Base-by-base conservation (phyloP, 2,888 invertebrate genomes). In the Luperina testacea region DNA sequence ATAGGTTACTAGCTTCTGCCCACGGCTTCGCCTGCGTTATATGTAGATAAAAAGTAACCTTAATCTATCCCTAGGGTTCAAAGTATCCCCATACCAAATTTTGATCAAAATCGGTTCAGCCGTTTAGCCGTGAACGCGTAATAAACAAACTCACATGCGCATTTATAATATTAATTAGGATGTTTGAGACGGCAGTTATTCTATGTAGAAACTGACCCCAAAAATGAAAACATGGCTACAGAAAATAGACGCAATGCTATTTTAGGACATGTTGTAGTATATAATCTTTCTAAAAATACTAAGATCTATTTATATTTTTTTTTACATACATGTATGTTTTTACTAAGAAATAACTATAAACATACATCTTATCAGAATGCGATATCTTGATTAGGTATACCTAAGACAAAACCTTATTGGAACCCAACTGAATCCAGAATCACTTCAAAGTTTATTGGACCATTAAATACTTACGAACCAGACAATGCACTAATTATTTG, bases 401-500 rank as follows among this genome's bases (percentile, higher is more conserved):
- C 11, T 38, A 24, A 38, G 38, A 7, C 63, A 63, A 63, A 1
- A 65, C 7, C 42, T 24, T 17, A 32, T 11, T 57, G 32, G 42
- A 24, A 11, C 27, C 32, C 51, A 72, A 63, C 17, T 42, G 59
- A 24, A 74, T 63, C 59, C 32, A 69, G 32, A 70, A 48, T 64
- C 17, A n/a, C 13, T 61, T 82, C 87, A 86, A 87, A 82, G 81
- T 76, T 85, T 78, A 68, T 75, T 2, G 1, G 32, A 24, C 27
- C 27, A 77, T 86, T 74, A 87, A 67, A 82, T 61, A 59, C 9
- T 27, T 64, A 59, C 64, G 1, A 76, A 67, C 32, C 68, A 86
- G 42, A 86, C 84, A 88, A 86, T 80, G 72, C 76, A 74, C 70
- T 65, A 78, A 82, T 80, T 57, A 75, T 89, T 84, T 81, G 27